A percentile compares a stretch with the other conserved stretches of the same genome.
These are phyloP conservation scores for Tachysurus vachellii DNA, from an alignment of 2,113 vertebrate genomes.

Conservation along the genomic window DNA sequence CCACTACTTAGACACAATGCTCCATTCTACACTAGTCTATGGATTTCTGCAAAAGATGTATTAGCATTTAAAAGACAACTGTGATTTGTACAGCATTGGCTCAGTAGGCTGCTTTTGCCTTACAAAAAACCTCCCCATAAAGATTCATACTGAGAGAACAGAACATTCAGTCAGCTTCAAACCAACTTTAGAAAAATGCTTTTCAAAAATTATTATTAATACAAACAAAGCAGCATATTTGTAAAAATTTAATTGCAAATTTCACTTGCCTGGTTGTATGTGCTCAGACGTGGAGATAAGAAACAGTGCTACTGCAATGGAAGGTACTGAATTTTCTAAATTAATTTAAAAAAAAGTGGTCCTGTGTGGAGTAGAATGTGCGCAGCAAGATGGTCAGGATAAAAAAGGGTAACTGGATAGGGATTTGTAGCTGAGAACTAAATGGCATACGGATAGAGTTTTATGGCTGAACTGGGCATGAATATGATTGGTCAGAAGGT, in stretches of 20 bases:
- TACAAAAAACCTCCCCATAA: not conserved
- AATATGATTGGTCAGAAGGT: not conserved
- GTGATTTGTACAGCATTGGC: constrained; percentile 7
- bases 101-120: not conserved
- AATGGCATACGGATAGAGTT: no score
- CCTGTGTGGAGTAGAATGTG: no score
- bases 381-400: no score
- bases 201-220: not conserved
- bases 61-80: constrained; percentile 30
- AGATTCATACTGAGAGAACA: not conserved
- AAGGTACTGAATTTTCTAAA: no score
- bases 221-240: not conserved
- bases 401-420: no score
- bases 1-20: not conserved
- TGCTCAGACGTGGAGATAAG: no score
- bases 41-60: constrained; percentile 13
- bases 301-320: no score
- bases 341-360: no score
- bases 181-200: not conserved
- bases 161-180: constrained; percentile 3
- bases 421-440: no score
- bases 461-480: no score
- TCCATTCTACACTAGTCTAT: not conserved
- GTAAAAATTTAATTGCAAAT: not conserved
- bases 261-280: no score